A percentile compares a stretch with the other conserved stretches of the same genome.
These are phyloP conservation scores for Cydia pomonella DNA, from an alignment of 1,140 invertebrate genomes.

Conservation along the genomic window DNA sequence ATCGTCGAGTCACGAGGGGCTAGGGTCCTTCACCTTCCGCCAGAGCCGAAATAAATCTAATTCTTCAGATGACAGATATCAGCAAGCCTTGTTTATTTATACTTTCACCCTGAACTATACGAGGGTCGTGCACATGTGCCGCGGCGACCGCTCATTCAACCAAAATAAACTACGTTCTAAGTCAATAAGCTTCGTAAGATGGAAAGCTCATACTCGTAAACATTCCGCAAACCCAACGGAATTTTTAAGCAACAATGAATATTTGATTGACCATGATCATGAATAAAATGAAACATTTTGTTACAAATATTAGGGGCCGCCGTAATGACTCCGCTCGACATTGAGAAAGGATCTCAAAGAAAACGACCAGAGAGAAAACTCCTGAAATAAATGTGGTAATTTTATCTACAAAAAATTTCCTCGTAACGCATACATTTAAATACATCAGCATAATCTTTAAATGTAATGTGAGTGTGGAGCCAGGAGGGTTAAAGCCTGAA, in stretches of 20 bases:
- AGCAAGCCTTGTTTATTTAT: slow-evolving; percentile 79
- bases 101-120: slow-evolving; percentile 62
- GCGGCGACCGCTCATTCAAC: slow-evolving; percentile 57
- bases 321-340: slow-evolving; percentile 47
- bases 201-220: slow-evolving; percentile 17
- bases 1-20: slow-evolving; percentile 51
- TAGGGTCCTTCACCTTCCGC: slow-evolving; percentile 74
- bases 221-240: slow-evolving; percentile 19
- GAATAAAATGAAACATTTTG: slow-evolving; percentile 33
- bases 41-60: slow-evolving; percentile 78
- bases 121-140: slow-evolving; percentile 67
- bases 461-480: slow-evolving; percentile 48
- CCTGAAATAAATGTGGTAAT: slow-evolving; percentile 65
- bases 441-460: slow-evolving; percentile 64
- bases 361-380: slow-evolving; percentile 50
- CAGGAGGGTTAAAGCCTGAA: slow-evolving; percentile 39
- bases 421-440: slow-evolving; percentile 64
- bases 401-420: slow-evolving; percentile 58
- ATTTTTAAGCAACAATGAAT: slow-evolving; percentile 34
- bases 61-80: slow-evolving; percentile 78
- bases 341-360: slow-evolving; percentile 56
- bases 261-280: slow-evolving; percentile 36
- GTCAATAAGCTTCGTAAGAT: slow-evolving; percentile 53
- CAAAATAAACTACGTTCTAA: slow-evolving; percentile 68
- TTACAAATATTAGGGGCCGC: slow-evolving; percentile 30